phyloP scores from a whole-genome alignment of 2,797 vertebrate species.

The Microctenopoma stevenorrisi region DNA sequence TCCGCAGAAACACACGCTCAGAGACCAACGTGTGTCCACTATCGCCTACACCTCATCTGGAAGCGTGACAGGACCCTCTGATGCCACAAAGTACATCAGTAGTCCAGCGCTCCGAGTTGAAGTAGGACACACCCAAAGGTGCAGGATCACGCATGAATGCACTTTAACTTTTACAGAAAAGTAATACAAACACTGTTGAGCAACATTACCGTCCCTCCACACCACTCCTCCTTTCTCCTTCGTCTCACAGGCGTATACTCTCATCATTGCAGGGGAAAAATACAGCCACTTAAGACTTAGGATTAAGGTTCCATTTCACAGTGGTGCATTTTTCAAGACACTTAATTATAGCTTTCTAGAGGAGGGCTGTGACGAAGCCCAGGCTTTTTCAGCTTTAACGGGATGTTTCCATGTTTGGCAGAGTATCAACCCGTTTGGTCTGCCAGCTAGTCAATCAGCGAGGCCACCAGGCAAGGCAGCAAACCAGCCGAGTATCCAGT shows the following conservation, averaged over 20 bases:
- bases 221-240: constrained; percentile 24
- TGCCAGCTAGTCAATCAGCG: constrained; percentile 72
- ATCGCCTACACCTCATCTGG: constrained; percentile 49
- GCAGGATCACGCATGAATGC: not conserved
- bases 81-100: constrained; percentile 44
- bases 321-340: constrained; percentile 87
- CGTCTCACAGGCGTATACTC: constrained; percentile 57
- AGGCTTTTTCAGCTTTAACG: constrained; percentile 82
- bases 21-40: constrained; percentile 10
- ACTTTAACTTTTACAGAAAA: constrained; percentile 17
- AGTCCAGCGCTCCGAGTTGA: constrained; percentile 5
- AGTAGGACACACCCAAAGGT: constrained; percentile 6
- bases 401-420: constrained; percentile 87
- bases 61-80: constrained; percentile 61
- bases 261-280: constrained; percentile 81
- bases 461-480: constrained; percentile 56
- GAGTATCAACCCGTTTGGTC: constrained; percentile 52
- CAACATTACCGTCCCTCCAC: not conserved
- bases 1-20: constrained; percentile 9
- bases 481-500: constrained; percentile 42
- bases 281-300: constrained; percentile 80
- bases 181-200: constrained; percentile 24
- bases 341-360: constrained; percentile 88
- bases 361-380: constrained; percentile 80
- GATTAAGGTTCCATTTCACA: constrained; percentile 86